These are phyloP conservation scores for Proctacanthus coquilletti DNA, from an alignment of 1,140 invertebrate species.

Conservation along the genomic window DNA sequence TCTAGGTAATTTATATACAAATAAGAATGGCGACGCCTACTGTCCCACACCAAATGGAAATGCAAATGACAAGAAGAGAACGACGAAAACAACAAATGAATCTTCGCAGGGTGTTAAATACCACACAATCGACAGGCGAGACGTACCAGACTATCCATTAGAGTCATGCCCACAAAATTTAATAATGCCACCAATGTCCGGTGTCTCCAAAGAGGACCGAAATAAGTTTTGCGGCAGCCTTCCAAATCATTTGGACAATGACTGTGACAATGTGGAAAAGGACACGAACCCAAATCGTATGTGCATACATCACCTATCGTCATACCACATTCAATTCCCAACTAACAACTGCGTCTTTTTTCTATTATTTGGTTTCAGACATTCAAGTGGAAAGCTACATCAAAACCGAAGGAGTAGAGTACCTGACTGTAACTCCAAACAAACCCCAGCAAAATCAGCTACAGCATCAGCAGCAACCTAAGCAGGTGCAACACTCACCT, in stretches of 20 bases:
- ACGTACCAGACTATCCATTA: no score
- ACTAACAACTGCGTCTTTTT: neutral
- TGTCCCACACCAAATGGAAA: neutral
- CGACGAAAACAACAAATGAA: neutral
- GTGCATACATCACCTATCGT: neutral
- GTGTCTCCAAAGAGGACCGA: constrained; percentile 13
- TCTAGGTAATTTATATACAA: neutral
- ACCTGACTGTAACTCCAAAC: constrained; percentile 2
- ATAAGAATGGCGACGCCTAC: neutral
- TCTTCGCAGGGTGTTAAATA: neutral
- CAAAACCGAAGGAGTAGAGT: neutral
- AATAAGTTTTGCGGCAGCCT: constrained; percentile 46
- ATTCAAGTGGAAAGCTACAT: neutral
- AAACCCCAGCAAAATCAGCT: constrained; percentile 40
- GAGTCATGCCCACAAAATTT: neutral
- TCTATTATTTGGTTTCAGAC: neutral
- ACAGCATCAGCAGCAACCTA: constrained; percentile 29
- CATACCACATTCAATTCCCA: neutral
- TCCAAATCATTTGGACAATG: constrained; percentile 49
- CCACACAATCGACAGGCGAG: neutral
- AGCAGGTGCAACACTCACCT: neutral
- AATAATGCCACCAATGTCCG: neutral
- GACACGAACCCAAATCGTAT: neutral
- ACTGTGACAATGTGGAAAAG: constrained; percentile 1
- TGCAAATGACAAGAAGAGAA: neutral